These are phyloP conservation scores for Drosophila truncata DNA, from an alignment of 1,140 invertebrate genomes.

Conservation along the genomic window DNA sequence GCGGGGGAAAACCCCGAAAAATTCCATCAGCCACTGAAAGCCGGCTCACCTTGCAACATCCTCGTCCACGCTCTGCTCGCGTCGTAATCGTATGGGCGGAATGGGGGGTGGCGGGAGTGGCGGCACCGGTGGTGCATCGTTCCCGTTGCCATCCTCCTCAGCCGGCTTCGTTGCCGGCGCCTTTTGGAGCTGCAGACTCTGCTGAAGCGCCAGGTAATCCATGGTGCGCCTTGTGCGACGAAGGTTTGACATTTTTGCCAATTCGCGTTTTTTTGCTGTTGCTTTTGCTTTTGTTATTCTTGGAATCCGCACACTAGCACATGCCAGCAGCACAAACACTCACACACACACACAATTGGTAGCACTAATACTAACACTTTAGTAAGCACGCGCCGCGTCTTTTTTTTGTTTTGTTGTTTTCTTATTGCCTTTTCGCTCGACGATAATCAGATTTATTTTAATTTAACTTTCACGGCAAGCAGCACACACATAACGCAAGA, in stretches of 20 bases:
- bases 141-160: conserved; percentile 32
- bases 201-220: conserved; percentile 71
- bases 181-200: conserved; percentile 49
- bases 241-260: conserved; percentile 66
- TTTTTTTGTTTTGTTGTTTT: conserved; percentile 45
- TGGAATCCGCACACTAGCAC: conserved; percentile 54
- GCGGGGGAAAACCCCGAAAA: conserved; percentile 26
- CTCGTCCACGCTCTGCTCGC: conserved; percentile 67
- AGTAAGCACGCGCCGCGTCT: conserved; percentile 40
- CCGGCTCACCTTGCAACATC: conserved; percentile 72
- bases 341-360: conserved; percentile 23
- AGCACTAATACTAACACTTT: conserved; percentile 30
- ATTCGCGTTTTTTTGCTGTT: conserved; percentile 21
- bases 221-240: conserved; percentile 67
- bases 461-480: conserved; percentile 52
- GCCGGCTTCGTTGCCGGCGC: conserved; percentile 41
- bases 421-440: conserved; percentile 12
- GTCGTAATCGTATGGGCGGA: conserved; percentile 62
- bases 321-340: conserved; percentile 5
- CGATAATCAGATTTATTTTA: conserved; percentile 54
- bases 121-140: conserved; percentile 11
- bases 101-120: conserved; percentile 41
- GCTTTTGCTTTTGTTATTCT: conserved; percentile 54
- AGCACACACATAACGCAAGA: conserved; percentile 30
- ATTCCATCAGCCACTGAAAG: conserved; percentile 12